Evolutionary conservation across 92 coral and sea anemone genomes (phyloP), one percentile per base, ranked within the genome.

Genomic region (Phenganax stokvisi): DNA sequence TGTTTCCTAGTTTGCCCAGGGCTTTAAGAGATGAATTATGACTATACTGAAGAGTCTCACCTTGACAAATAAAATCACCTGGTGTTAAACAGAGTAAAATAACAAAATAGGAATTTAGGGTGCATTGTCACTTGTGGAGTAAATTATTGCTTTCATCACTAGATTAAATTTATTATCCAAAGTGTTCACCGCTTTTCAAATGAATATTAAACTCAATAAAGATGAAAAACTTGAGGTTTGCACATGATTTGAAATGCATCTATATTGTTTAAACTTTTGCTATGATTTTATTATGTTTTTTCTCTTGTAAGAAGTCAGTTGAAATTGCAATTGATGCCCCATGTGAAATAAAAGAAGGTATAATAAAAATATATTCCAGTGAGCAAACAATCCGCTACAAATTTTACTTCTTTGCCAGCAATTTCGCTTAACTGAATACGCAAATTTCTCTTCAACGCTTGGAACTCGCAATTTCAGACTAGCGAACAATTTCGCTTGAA

Each of bases 151-250:
- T 51, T 71, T 16, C 56, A 7, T 31, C 51, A 27, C 16, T 25
- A 79, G 83, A 54, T 62, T 79, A 0, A 79, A 56, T 54, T 69
- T 79, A 3, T 65, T 79, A 57, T 79, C 83, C 3, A 79, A 79
- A 62, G 83, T 79, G 0, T 79, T 79, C 57, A 52, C 51, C 27
- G 61, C 60, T 63, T 30, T 79, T 15, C 51, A 52, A 61, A 37
- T 47, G 27, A 77, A 77, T 79, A 74, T 79, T 79, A 79, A 51
- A 64, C 69, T 25, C 51, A 63, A 51, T 15, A 79, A 79, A 54
- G 74, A 79, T 3, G 74, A 79, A 79, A 79, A 4, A 73, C 15
- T n/a, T 7, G 28, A 76, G 64, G 53, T 47, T 13, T 15, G 10
- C 31, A 76, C 9, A 57, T 31, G 52, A 69, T 0, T 29, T 10